Evolutionary conservation across 2,888 invertebrate species (phyloP).

Genomic region (Gymnoscelis rufifasciata): DNA sequence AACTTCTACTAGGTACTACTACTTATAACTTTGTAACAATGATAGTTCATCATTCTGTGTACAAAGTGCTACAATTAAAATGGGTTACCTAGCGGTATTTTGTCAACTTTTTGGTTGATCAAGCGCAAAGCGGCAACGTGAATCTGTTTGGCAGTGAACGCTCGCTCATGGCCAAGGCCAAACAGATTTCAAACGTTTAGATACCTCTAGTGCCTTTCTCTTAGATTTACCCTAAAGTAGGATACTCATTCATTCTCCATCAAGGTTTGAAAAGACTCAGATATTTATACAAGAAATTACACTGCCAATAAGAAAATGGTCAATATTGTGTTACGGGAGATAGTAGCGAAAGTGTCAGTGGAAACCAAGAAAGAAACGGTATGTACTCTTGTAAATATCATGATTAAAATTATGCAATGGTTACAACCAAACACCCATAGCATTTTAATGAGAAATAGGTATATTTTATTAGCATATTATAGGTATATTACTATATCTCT

Average conservation of each 20-base stretch:
- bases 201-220: background rate
- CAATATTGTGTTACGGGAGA: slow-evolving; percentile 61
- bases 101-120: slow-evolving; percentile 45
- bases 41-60: background rate
- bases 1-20: no score
- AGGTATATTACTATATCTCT: no score
- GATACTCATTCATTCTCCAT: background rate
- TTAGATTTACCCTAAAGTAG: background rate
- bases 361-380: slow-evolving; percentile 61
- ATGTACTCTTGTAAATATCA: no score
- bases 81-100: slow-evolving; percentile 39
- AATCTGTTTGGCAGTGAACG: slow-evolving; percentile 57
- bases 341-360: slow-evolving; percentile 59
- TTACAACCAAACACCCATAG: no score
- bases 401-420: no score
- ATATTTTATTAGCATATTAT: no score
- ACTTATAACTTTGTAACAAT: no score
- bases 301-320: slow-evolving; percentile 45
- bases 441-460: no score
- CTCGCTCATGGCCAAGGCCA: slow-evolving; percentile 74
- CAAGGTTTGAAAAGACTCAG: background rate
- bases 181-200: slow-evolving; percentile 38
- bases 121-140: slow-evolving; percentile 49
- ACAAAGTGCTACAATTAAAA: slow-evolving; percentile 15
- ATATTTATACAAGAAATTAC: background rate